These are phyloP conservation scores for Spisula subtruncata DNA, from an alignment of 2,888 invertebrate genomes.

Conservation along the genomic window DNA sequence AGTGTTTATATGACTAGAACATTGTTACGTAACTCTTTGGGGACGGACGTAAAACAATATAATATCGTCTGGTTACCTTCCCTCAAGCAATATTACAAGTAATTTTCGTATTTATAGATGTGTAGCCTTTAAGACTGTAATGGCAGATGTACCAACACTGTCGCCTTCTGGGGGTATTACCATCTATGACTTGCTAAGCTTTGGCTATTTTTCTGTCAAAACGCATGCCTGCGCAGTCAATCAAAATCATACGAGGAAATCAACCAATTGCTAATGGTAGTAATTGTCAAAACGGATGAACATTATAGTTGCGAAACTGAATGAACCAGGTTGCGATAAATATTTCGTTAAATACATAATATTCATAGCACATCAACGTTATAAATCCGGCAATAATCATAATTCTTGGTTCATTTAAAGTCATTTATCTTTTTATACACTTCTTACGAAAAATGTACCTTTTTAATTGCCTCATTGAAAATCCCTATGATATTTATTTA, in stretches of 20 bases:
- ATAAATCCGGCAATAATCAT: not conserved
- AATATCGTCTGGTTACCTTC: not conserved
- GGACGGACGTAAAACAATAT: not conserved
- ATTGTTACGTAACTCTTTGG: slow-evolving; percentile 9
- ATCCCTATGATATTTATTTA: not conserved
- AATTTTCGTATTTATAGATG: not conserved
- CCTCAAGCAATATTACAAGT: not conserved
- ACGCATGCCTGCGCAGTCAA: not conserved
- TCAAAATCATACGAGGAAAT: not conserved
- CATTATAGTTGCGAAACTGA: not conserved
- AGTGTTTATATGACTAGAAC: not conserved
- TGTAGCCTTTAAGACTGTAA: not conserved
- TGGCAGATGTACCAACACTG: not conserved
- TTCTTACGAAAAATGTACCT: not conserved
- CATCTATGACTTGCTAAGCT: not conserved
- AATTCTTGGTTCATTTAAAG: slow-evolving; percentile 3
- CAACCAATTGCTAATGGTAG: not conserved
- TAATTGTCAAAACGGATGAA: slow-evolving; percentile 5
- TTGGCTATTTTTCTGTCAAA: not conserved
- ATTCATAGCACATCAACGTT: not conserved
- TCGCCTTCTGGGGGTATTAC: not conserved
- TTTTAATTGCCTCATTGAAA: not conserved
- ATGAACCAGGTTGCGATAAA: not conserved
- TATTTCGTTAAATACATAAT: slow-evolving; percentile 4
- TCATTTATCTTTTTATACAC: not conserved